A percentile compares a stretch with the other conserved stretches of the same genome.
phyloP scores from a whole-genome alignment of 2,888 invertebrate genomes.

The Rhagophthalmus giganteus region DNA sequence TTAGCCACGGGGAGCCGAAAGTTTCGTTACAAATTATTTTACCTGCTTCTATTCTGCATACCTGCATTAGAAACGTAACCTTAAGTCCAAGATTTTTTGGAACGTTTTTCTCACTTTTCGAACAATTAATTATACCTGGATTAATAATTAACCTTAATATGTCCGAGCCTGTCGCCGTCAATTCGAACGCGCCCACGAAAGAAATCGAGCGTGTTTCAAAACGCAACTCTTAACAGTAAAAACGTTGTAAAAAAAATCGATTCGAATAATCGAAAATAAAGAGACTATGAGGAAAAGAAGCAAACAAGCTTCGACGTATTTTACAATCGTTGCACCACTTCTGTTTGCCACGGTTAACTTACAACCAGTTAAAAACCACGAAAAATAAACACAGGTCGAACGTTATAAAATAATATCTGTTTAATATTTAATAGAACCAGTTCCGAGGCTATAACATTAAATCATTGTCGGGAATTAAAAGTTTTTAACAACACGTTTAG shows the following conservation, averaged over 20 bases:
- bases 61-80: constrained; percentile 11
- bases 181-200: too few relatives aligned
- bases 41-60: constrained; percentile 41
- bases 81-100: too few relatives aligned
- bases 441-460: constrained; percentile 47
- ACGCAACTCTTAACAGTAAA: too few relatives aligned
- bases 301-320: constrained; percentile 44
- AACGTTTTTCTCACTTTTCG: too few relatives aligned
- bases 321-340: constrained; percentile 45
- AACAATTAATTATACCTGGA: too few relatives aligned
- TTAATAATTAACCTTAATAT: too few relatives aligned
- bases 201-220: too few relatives aligned
- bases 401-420: constrained; percentile 50
- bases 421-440: constrained; percentile 53
- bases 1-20: constrained; percentile 34
- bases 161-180: too few relatives aligned
- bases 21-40: constrained; percentile 51
- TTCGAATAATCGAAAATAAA: too few relatives aligned
- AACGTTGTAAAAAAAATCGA: too few relatives aligned
- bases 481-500: constrained; percentile 47
- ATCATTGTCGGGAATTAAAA: constrained; percentile 51
- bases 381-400: constrained; percentile 45
- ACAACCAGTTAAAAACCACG: constrained; percentile 37
- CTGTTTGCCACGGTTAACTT: constrained; percentile 38
- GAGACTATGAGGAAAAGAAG: constrained; percentile 26